These are phyloP conservation scores for Phymorhynchus buccinoides DNA, from an alignment of 1,140 invertebrate genomes.

Conservation along the genomic window DNA sequence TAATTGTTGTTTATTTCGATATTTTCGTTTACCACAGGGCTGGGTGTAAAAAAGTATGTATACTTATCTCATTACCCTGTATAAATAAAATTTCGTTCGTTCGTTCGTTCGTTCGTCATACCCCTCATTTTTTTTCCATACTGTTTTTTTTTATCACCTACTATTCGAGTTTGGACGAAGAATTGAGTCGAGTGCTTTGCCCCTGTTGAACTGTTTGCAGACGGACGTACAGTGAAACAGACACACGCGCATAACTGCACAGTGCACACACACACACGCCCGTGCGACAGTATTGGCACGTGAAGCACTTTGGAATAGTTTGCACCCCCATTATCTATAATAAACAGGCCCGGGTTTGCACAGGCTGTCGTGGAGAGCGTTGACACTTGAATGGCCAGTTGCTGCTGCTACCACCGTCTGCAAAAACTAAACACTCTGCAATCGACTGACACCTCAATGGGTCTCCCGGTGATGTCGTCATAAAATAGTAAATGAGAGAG, in stretches of 20 bases:
- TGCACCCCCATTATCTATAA: no score
- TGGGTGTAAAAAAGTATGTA: no score
- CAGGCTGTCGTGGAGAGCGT: background rate
- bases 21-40: no score
- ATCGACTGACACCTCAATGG: constrained; percentile 7
- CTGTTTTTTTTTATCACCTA: no score
- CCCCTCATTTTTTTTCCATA: no score
- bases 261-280: background rate
- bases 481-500: background rate
- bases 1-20: no score
- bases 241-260: no score
- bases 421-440: background rate
- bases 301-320: no score
- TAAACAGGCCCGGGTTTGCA: background rate
- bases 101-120: no score
- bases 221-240: no score
- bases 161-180: background rate
- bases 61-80: no score
- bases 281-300: background rate
- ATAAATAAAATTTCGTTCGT: no score
- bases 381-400: background rate
- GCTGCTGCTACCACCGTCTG: background rate
- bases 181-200: background rate
- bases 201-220: background rate
- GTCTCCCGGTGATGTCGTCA: background rate